Percentiles rank a stretch among this genome's conserved stretches.
phyloP scores from a whole-genome alignment of 1,140 invertebrate species.

The Drosophila pseudoananassae region DNA sequence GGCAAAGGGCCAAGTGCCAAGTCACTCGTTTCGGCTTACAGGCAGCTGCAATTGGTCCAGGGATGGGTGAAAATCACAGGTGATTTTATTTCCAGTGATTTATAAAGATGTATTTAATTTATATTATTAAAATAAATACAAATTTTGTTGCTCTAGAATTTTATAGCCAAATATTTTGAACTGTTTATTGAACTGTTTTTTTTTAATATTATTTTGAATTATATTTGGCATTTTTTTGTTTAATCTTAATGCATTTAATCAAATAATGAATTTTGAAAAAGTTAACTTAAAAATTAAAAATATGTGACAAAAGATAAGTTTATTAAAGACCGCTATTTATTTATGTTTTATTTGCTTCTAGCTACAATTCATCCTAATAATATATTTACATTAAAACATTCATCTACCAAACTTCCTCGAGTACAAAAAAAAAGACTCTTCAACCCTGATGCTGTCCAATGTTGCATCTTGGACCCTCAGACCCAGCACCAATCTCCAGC shows the following conservation, averaged over 20 bases:
- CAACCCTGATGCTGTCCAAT: conserved; percentile 35
- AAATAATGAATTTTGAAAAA: no score
- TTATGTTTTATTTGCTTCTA: no score
- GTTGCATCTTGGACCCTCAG: conserved; percentile 35
- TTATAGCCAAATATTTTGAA: not conserved
- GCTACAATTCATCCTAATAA: no score
- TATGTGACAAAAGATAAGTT: no score
- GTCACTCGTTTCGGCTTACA: conserved; percentile 69
- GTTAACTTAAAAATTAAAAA: no score
- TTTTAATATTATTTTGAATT: no score
- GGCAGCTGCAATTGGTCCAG: conserved; percentile 54
- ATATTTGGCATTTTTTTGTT: no score
- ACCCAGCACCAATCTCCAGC: conserved; percentile 29
- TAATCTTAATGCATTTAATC: no score
- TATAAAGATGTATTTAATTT: not conserved
- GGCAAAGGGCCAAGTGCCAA: conserved; percentile 64
- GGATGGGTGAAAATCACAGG: conserved; percentile 24
- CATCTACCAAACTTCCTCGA: not conserved
- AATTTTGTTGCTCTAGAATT: no score
- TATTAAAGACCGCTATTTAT: no score
- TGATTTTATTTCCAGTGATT: not conserved
- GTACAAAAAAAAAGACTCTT: not conserved
- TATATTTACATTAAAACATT: not conserved
- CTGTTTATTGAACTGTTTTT: no score
- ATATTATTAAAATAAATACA: not conserved